These are phyloP conservation scores for Chironomus striatipennis DNA, from an alignment of 1,140 invertebrate species.

Conservation along the genomic window DNA sequence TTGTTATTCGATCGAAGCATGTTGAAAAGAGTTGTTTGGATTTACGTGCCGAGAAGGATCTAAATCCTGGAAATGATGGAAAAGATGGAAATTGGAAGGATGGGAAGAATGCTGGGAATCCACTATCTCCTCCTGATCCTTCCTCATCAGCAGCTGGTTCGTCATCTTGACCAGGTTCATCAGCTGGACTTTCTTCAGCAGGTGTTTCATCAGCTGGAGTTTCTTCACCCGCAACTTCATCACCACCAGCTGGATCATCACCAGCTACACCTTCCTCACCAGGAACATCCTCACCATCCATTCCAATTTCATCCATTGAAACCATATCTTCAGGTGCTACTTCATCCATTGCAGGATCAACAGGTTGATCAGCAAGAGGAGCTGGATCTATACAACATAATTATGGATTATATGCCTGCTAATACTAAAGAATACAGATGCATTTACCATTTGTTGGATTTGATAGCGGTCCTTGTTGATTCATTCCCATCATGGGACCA, in stretches of 20 bases:
- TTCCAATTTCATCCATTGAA: background rate
- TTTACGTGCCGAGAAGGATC: constrained; percentile 28
- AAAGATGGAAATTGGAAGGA: constrained; percentile 32
- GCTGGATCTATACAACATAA: no score
- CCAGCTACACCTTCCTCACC: background rate
- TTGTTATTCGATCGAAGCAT: constrained; percentile 62
- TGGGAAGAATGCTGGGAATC: constrained; percentile 25
- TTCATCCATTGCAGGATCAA: background rate
- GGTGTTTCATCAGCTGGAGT: constrained; percentile 26
- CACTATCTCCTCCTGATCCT: constrained; percentile 38
- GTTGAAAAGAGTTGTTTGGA: constrained; percentile 39
- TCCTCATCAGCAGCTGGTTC: constrained; percentile 27
- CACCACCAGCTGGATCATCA: background rate
- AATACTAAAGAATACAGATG: no score
- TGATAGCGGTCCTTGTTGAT: background rate
- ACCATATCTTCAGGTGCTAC: background rate
- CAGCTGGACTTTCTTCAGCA: constrained; percentile 31
- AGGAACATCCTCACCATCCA: background rate
- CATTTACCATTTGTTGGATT: no score
- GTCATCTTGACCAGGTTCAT: constrained; percentile 23
- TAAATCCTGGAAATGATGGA: no score
- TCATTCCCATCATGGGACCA: constrained; percentile 40
- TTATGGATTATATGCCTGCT: no score
- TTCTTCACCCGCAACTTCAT: background rate
- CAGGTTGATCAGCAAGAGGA: no score